Percentiles rank a stretch among this genome's conserved stretches.
These are phyloP conservation scores for Chrysoperla carnea DNA, from an alignment of 1,140 invertebrate genomes.

Conservation along the genomic window DNA sequence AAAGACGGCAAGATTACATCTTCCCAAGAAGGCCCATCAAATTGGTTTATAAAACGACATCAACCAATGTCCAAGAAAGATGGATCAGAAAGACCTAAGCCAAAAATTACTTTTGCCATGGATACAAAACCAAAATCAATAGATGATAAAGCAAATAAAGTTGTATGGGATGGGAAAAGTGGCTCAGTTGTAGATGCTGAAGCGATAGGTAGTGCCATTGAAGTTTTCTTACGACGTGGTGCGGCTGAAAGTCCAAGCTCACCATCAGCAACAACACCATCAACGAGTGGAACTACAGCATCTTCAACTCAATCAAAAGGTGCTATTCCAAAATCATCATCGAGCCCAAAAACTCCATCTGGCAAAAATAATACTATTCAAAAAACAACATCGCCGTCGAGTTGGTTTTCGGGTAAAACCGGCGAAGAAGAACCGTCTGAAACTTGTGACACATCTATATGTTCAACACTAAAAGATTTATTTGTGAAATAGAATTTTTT, in stretches of 20 bases:
- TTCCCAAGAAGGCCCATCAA: constrained; percentile 24
- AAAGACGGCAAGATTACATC: constrained; percentile 18
- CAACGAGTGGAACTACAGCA: constrained; percentile 11
- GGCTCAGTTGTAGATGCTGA: constrained; percentile 59
- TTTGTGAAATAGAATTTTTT: constrained; percentile 45
- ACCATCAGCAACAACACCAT: constrained; percentile 20
- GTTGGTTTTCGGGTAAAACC: constrained; percentile 31
- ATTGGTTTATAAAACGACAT: constrained; percentile 56
- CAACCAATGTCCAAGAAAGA: constrained; percentile 40
- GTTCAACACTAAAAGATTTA: constrained; percentile 63
- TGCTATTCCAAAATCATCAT: constrained; percentile 19
- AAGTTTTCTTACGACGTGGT: constrained; percentile 48
- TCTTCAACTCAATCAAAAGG: constrained; percentile 18
- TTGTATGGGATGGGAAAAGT: constrained; percentile 51
- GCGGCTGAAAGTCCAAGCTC: constrained; percentile 20
- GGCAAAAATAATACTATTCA: constrained; percentile 10
- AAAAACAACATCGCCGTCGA: constrained; percentile 10
- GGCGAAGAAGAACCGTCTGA: constrained; percentile 41
- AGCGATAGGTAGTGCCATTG: constrained; percentile 59
- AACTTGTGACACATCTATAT: constrained; percentile 54
- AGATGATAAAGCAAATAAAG: constrained; percentile 21
- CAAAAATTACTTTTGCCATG: constrained; percentile 14
- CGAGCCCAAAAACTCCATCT: constrained; percentile 14
- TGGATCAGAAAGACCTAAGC: constrained; percentile 21
- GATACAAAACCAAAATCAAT: constrained; percentile 15